Conservation (phyloP, 37 sponge, comb jelly and placozoan species). For the Agelas oroides region DNA sequence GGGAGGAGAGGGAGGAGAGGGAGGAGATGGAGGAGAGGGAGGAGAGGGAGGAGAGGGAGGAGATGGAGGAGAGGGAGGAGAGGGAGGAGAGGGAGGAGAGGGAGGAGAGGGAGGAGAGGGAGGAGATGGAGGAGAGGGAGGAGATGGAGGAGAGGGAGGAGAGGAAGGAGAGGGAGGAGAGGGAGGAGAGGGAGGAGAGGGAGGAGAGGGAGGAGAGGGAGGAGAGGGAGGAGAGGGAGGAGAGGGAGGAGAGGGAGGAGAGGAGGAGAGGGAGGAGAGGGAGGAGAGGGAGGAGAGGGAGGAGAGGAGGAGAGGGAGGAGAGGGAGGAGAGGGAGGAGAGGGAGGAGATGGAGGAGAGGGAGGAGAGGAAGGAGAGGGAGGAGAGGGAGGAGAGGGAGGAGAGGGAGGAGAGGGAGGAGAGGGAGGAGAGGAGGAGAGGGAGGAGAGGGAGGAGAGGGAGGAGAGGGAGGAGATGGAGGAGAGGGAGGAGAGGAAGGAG, state of each 20-base stretch:
- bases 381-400: not conserved
- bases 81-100: not conserved
- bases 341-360: too few species aligned
- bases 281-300: not conserved
- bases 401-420: not conserved
- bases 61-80: too few species aligned
- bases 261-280: constrained; percentile 22
- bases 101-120: not conserved
- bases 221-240: not conserved
- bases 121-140: too few species aligned
- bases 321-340: not conserved
- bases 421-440: not conserved
- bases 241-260: constrained; percentile 31
- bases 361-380: not conserved
- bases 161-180: too few species aligned
- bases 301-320: not conserved
- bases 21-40: too few species aligned
- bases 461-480: not conserved
- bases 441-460: not conserved
- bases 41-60: too few species aligned
- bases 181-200: too few species aligned
- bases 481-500: not conserved
- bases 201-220: too few species aligned
- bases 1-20: constrained; percentile 5
- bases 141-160: too few species aligned